Evolutionary conservation across 2,888 invertebrate species (phyloP), one percentile per base, ranked within the genome.

Genomic region (Spilarctia lutea): DNA sequence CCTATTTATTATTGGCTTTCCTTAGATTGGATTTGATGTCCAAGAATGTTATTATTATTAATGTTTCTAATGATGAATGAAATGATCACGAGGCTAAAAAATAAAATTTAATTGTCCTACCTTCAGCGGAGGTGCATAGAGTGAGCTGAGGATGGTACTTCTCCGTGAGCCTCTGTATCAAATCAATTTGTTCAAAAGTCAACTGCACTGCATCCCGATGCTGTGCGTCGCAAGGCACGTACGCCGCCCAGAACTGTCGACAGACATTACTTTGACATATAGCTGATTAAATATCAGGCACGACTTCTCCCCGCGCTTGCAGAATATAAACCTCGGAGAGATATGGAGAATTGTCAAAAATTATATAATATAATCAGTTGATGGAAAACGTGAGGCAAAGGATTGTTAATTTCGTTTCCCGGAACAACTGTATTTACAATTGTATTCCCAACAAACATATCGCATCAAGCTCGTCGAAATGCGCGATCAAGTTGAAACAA

Each of bases 141-240:
- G 97, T 97, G 90, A 98, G 96, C 86, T 97, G 97, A 79, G 98
- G 97, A 75, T 98, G 97, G 92, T 98, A 98, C 90, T 97, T 97
- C 86, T 97, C 97, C 13, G 98, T 97, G 85, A 98, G 97, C 82
- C 98, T 96, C 90, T 98, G 97, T 90, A 98, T 98, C 85, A 98
- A 96, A 94, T 98, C 98, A 88, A 98, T 97, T 94, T 98, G 98
- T 89, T 98, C 98, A 87, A 98, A 96, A 52, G 98, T 98, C 86
- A 98, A 96, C 90, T 98, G 97, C 85, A 98, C 98, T 68, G 98
- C 98, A 90, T 98, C 98, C 87, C 97, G 97, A 91, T 98, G 97
- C 91, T 98, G 98, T 68, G 98, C 97, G 85, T 97, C 97, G 93
- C 98, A 98, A 68, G 97, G 97, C 87, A 98, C 98, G 96, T 98